These are phyloP conservation scores for Metopolophium dirhodum DNA, from an alignment of 1,140 invertebrate species.

Conservation along the genomic window DNA sequence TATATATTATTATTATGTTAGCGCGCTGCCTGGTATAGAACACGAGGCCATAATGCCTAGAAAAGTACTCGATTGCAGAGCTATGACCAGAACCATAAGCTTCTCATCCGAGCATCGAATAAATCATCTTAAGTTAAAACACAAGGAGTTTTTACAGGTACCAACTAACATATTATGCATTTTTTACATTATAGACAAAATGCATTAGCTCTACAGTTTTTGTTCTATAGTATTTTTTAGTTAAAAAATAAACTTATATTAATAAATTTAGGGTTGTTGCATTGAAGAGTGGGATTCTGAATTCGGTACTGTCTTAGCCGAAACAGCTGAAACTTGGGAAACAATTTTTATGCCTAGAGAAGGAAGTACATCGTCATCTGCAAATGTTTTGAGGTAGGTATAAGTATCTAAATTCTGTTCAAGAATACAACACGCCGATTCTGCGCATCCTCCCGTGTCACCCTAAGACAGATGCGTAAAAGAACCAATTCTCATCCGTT, in stretches of 20 bases:
- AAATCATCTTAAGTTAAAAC: not conserved
- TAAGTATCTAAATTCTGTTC: no score
- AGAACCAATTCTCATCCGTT: no score
- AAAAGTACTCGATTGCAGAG: not conserved
- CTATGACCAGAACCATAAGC: not conserved
- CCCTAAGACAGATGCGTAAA: no score
- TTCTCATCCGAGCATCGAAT: not conserved
- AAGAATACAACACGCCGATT: no score
- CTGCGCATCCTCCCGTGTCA: no score
- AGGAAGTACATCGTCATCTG: not conserved
- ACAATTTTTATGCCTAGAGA: not conserved
- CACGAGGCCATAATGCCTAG: not conserved
- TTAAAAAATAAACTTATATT: not conserved
- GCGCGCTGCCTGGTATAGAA: not conserved
- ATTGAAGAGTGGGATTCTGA: not conserved
- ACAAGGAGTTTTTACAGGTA: not conserved
- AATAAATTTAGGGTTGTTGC: not conserved
- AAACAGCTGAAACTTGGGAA: not conserved
- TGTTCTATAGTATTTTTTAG: not conserved
- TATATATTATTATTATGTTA: not conserved
- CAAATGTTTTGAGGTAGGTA: not conserved
- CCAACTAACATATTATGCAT: not conserved
- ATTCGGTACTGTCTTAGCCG: not conserved
- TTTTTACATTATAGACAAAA: not conserved
- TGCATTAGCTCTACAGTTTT: not conserved